These are phyloP conservation scores for Corythoichthys haematopterus DNA, from an alignment of 2,113 vertebrate species.

Conservation along the genomic window DNA sequence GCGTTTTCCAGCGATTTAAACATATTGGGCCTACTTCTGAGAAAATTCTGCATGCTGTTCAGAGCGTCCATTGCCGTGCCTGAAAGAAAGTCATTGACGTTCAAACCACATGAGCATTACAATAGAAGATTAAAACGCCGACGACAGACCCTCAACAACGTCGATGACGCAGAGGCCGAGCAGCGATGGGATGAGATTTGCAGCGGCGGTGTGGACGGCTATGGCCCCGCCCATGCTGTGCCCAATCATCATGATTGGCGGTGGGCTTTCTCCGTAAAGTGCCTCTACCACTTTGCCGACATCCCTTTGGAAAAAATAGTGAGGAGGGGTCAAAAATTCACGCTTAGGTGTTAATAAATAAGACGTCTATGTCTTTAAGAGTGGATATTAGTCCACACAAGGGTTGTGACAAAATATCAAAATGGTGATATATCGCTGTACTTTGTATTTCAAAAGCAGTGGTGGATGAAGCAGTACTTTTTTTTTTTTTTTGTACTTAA, in stretches of 20 bases:
- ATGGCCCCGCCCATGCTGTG: constrained; percentile 99
- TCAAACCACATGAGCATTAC: not conserved
- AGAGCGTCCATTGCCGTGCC: constrained; percentile 98
- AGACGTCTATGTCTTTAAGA: too few relatives aligned
- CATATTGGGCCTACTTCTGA: constrained; percentile 93
- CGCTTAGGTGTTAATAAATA: too few relatives aligned
- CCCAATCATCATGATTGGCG: constrained; percentile 93
- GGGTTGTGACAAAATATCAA: too few relatives aligned
- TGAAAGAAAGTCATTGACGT: constrained; percentile 42
- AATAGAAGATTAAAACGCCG: not conserved
- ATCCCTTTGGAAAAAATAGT: constrained; percentile 71
- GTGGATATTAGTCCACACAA: too few relatives aligned
- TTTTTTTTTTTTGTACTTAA: too few relatives aligned
- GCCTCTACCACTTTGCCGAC: constrained; percentile 89
- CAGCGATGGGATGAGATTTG: constrained; percentile 85
- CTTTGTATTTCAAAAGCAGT: too few relatives aligned
- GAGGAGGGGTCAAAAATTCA: not conserved
- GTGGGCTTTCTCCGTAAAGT: constrained; percentile 88
- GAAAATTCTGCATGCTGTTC: constrained; percentile 99
- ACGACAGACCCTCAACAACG: constrained; percentile 87
- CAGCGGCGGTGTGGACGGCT: constrained; percentile 86
- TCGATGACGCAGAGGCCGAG: constrained; percentile 96
- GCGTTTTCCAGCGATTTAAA: constrained; percentile 97
- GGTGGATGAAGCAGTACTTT: too few relatives aligned
- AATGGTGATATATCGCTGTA: too few relatives aligned